A percentile compares a stretch with the other conserved stretches of the same genome.
phyloP scores from a whole-genome alignment of 2,888 invertebrate genomes.

The Rotaria macrura region DNA sequence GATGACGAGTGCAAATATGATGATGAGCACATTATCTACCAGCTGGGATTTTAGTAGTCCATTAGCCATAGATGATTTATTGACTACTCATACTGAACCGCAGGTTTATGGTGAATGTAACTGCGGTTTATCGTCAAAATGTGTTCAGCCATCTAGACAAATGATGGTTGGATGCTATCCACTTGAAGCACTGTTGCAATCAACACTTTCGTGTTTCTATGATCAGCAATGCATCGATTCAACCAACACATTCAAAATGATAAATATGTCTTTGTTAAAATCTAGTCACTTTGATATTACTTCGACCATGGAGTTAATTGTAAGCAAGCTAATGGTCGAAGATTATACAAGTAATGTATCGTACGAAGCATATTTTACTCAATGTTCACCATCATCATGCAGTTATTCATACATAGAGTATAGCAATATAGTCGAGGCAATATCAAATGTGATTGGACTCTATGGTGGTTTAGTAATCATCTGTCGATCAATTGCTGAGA shows the following conservation, averaged over 20 bases:
- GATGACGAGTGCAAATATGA: background rate
- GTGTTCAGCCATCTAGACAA: background rate
- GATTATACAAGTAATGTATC: background rate
- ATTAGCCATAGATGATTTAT: accelerated
- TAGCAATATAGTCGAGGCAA: background rate
- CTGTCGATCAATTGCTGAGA: too few species aligned
- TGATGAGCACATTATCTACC: background rate
- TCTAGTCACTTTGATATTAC: background rate
- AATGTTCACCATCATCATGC: background rate
- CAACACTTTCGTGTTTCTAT: background rate
- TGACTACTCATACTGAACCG: background rate
- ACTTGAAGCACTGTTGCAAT: background rate
- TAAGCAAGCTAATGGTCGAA: background rate
- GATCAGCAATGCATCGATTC: background rate
- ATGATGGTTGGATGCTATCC: background rate
- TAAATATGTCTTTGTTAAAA: background rate
- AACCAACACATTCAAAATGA: accelerated
- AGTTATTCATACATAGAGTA: background rate
- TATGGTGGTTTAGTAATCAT: background rate
- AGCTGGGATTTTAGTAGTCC: background rate
- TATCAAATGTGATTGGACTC: background rate
- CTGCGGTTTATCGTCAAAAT: background rate
- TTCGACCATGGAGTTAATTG: background rate
- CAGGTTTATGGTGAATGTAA: background rate
- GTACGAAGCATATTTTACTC: background rate